A percentile compares a stretch with the other conserved stretches of the same genome.
phyloP scores from a whole-genome alignment of 2,113 vertebrate genomes.

The Macquaria ambigua region DNA sequence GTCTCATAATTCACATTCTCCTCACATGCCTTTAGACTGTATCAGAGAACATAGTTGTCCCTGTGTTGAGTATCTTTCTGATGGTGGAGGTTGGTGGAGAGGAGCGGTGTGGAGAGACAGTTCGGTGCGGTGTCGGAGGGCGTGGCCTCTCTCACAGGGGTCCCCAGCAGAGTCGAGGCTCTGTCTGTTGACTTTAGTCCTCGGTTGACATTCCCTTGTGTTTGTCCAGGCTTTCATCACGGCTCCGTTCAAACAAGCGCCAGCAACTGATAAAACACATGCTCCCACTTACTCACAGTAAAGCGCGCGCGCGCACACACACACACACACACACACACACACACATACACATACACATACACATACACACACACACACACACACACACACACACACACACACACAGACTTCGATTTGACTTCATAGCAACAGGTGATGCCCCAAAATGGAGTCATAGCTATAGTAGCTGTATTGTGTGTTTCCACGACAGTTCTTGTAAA shows the following conservation, averaged over 20 bases:
- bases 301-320: constrained; percentile 12
- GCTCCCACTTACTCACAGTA: constrained; percentile 56
- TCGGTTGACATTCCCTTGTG: constrained; percentile 81
- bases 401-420: constrained; percentile 49
- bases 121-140: constrained; percentile 50
- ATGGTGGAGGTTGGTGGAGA: constrained; percentile 25
- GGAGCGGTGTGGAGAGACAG: constrained; percentile 22
- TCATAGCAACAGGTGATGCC: constrained; percentile 77
- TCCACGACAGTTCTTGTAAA: constrained; percentile 40
- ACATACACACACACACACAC: constrained; percentile 8
- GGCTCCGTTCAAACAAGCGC: constrained; percentile 78
- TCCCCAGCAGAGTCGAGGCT: constrained; percentile 57
- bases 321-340: constrained; percentile 23
- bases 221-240: constrained; percentile 82
- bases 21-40: constrained; percentile 12
- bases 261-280: constrained; percentile 86
- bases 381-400: constrained; percentile 28
- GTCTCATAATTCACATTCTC: constrained; percentile 38
- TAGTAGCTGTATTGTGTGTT: constrained; percentile 47
- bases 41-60: constrained; percentile 4
- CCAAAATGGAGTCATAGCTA: constrained; percentile 27
- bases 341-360: constrained; percentile 35
- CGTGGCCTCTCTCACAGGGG: constrained; percentile 67
- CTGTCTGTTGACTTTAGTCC: constrained; percentile 81
- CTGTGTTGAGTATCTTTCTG: constrained; percentile 7